Conservation (phyloP, 2,888 invertebrate species). For the Adelphocoris suturalis region DNA sequence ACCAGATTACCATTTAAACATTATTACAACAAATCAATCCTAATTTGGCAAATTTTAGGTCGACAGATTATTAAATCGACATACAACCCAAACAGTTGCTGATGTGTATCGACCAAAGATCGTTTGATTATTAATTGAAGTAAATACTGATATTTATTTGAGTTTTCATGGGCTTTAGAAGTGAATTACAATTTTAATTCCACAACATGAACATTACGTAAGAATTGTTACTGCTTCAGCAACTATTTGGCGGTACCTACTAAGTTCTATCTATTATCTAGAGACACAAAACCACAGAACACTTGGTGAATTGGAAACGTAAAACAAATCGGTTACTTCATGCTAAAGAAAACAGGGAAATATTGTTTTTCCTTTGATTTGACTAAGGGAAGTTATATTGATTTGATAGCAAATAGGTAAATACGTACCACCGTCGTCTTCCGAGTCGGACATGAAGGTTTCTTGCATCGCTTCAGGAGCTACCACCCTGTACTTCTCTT, state of each 20-base stretch:
- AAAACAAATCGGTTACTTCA: slow-evolving; percentile 36
- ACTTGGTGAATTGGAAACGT: not conserved
- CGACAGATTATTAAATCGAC: not conserved
- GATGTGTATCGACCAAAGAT: not conserved
- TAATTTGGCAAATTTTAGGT: not conserved
- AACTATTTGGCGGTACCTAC: not conserved
- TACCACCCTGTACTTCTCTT: slow-evolving; percentile 98
- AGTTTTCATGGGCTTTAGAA: too few relatives aligned
- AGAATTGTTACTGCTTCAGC: not conserved
- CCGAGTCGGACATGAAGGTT: slow-evolving; percentile 98
- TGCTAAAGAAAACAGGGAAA: slow-evolving; percentile 2
- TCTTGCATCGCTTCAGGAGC: slow-evolving; percentile 99
- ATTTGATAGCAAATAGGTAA: not conserved
- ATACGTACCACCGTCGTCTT: slow-evolving; percentile 94
- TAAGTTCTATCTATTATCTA: not conserved
- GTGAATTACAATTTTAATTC: not conserved
- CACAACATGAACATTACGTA: not conserved
- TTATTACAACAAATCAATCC: not conserved
- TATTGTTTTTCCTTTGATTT: not conserved
- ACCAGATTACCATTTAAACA: not conserved
- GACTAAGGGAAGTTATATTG: not conserved
- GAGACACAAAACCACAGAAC: not conserved
- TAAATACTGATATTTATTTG: too few relatives aligned
- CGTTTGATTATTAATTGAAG: too few relatives aligned
- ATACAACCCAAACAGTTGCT: not conserved